A percentile compares a stretch with the other conserved stretches of the same genome.
phyloP scores from a whole-genome alignment of 2,888 invertebrate species.

The Stenotaenia linearis region DNA sequence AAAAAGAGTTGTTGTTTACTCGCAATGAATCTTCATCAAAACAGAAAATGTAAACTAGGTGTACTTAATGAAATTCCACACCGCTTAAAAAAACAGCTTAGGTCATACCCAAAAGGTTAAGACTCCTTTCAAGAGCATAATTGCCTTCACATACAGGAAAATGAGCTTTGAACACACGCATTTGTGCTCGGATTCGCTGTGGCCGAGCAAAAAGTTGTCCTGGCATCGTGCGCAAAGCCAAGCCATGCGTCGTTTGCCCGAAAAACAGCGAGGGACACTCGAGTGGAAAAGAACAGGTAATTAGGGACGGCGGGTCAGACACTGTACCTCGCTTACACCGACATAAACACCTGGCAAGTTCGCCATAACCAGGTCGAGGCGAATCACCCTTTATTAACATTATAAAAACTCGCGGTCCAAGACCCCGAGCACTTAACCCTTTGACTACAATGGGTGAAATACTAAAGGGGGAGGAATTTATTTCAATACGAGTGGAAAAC shows the following conservation, averaged over 20 bases:
- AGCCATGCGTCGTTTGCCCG: background rate
- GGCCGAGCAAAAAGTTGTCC: conserved; percentile 15
- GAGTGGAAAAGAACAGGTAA: conserved; percentile 14
- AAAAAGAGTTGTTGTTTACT: too few species aligned
- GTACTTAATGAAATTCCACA: too few species aligned
- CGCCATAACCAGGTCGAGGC: background rate
- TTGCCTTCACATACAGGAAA: background rate
- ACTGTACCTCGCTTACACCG: background rate
- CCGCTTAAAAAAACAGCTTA: background rate
- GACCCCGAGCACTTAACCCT: conserved; percentile 6
- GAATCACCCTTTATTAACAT: background rate
- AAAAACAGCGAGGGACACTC: conserved; percentile 6
- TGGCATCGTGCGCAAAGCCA: background rate
- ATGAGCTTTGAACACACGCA: background rate
- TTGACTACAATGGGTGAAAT: background rate
- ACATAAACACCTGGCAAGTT: background rate
- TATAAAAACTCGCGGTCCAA: background rate
- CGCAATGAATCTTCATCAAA: too few species aligned
- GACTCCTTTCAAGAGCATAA: background rate
- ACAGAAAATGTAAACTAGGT: too few species aligned
- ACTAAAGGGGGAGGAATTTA: background rate
- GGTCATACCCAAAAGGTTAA: background rate
- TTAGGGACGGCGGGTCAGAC: conserved; percentile 13
- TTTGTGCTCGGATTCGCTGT: conserved; percentile 12
- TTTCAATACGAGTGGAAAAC: background rate